Percentiles rank a stretch among this genome's conserved stretches.
Conservation (phyloP, 2,888 invertebrate genomes). For the Volucella inanis region DNA sequence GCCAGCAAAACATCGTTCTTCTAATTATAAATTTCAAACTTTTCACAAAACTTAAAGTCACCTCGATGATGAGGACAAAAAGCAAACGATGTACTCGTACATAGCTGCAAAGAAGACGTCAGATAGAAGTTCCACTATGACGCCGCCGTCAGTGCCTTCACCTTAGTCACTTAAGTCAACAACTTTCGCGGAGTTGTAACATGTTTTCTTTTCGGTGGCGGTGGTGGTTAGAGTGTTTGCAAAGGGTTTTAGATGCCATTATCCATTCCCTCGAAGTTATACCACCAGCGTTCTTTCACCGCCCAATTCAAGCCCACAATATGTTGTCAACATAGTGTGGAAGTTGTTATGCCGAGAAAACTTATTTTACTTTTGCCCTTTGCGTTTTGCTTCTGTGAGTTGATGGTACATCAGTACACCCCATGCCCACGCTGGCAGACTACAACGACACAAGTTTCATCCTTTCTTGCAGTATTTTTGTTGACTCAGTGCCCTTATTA, state of each 20-base stretch:
- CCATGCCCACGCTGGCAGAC: background rate
- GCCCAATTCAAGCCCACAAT: conserved; percentile 52
- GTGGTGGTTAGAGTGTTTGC: conserved; percentile 41
- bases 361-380: conserved; percentile 42
- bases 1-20: conserved; percentile 57
- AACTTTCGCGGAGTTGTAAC: conserved; percentile 71
- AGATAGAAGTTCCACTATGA: conserved; percentile 63
- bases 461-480: conserved; percentile 69
- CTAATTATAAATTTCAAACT: conserved; percentile 72
- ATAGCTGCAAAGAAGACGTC: conserved; percentile 52
- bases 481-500: conserved; percentile 71
- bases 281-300: conserved; percentile 30
- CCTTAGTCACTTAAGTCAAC: conserved; percentile 74
- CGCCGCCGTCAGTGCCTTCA: conserved; percentile 55
- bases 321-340: conserved; percentile 64
- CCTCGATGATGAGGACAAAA: conserved; percentile 58
- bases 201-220: conserved; percentile 72
- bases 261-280: conserved; percentile 51
- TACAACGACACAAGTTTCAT: conserved; percentile 60
- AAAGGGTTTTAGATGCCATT: conserved; percentile 62
- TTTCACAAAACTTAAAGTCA: conserved; percentile 67
- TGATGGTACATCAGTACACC: conserved; percentile 33
- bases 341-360: conserved; percentile 68
- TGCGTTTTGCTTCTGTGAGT: conserved; percentile 34
- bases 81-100: conserved; percentile 2